Conservation (phyloP, 2,797 vertebrate genomes). For the Poeciliopsis paucimaculata region DNA sequence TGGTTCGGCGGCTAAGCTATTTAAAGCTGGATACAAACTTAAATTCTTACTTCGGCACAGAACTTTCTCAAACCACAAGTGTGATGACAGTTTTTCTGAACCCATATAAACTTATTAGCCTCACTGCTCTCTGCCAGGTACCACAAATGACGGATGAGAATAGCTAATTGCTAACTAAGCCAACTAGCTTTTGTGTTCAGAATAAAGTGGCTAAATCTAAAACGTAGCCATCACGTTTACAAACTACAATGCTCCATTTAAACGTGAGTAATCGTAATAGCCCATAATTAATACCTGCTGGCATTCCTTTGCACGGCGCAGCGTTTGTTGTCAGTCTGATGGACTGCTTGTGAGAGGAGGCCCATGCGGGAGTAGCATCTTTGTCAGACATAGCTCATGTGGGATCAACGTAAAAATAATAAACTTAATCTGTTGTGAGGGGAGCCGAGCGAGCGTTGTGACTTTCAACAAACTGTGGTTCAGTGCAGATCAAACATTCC, state of each 20-base stretch:
- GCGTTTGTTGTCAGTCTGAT: constrained; percentile 60
- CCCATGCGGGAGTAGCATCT: constrained; percentile 32
- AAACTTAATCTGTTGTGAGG: constrained; percentile 47
- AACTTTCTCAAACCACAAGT: background rate
- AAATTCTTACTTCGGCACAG: background rate
- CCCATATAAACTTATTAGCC: background rate
- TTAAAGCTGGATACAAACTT: background rate
- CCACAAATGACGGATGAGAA: background rate
- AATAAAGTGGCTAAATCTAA: background rate
- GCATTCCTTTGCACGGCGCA: background rate
- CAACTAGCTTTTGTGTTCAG: background rate
- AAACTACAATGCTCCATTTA: background rate
- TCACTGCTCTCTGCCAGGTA: background rate
- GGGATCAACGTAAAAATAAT: constrained; percentile 51
- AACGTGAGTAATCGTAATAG: background rate
- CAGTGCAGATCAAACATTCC: constrained; percentile 62
- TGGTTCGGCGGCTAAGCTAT: background rate
- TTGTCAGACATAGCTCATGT: constrained; percentile 53
- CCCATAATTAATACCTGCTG: background rate
- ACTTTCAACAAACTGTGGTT: constrained; percentile 66
- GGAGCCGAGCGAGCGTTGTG: constrained; percentile 54
- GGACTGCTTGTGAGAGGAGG: constrained; percentile 45
- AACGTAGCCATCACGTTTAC: background rate
- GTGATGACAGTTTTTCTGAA: background rate
- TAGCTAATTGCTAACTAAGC: background rate